A percentile compares a stretch with the other conserved stretches of the same genome.
Conservation (phyloP, 2,888 invertebrate species). For the Xylota segnis region DNA sequence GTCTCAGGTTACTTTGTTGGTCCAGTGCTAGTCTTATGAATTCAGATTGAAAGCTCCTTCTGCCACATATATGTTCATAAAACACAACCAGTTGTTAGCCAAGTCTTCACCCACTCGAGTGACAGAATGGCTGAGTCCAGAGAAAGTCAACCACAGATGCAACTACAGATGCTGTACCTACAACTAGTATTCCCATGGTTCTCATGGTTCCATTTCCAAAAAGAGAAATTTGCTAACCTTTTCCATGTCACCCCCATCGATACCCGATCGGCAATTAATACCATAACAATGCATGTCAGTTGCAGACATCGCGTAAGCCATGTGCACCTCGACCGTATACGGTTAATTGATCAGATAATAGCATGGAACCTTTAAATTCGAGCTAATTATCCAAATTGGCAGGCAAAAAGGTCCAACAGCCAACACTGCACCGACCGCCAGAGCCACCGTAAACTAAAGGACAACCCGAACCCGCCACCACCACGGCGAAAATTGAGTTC, state of each 20-base stretch:
- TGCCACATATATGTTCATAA: too few relatives aligned
- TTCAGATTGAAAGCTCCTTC: too few relatives aligned
- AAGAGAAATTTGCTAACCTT: slow-evolving; percentile 17
- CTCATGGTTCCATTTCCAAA: neutral
- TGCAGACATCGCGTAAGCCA: slow-evolving; percentile 14
- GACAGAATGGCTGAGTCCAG: too few relatives aligned
- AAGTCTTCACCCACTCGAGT: too few relatives aligned
- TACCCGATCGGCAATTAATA: slow-evolving; percentile 61
- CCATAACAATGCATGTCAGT: slow-evolving; percentile 50
- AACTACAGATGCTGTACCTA: too few relatives aligned
- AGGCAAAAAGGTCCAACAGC: slow-evolving; percentile 32
- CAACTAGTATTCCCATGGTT: neutral
- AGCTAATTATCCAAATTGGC: slow-evolving; percentile 74
- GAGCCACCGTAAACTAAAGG: slow-evolving; percentile 26
- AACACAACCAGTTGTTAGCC: too few relatives aligned
- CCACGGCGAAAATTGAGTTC: slow-evolving; percentile 56
- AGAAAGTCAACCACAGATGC: too few relatives aligned
- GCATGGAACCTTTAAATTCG: slow-evolving; percentile 65
- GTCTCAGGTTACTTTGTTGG: too few relatives aligned
- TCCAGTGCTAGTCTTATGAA: too few relatives aligned
- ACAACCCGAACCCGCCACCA: slow-evolving; percentile 36
- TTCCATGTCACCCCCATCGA: slow-evolving; percentile 9
- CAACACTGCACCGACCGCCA: slow-evolving; percentile 32
- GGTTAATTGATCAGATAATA: slow-evolving; percentile 72
- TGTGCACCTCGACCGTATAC: slow-evolving; percentile 45